Evolutionary conservation across 1,140 invertebrate species (phyloP), one percentile per base, ranked within the genome.

Genomic region (Drosophila oshimai): DNA sequence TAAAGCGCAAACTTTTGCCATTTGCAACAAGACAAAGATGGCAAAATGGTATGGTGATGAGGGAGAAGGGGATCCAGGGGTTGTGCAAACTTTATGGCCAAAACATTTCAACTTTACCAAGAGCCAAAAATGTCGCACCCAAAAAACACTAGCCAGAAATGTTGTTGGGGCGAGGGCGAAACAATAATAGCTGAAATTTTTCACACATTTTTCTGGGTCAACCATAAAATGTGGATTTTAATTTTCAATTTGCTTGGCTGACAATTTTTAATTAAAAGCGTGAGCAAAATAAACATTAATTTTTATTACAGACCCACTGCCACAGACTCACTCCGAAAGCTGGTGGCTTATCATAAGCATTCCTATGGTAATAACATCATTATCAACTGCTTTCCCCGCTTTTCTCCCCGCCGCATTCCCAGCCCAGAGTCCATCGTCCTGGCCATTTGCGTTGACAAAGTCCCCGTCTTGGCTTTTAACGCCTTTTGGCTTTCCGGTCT

Each of bases 291-390:
- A 81, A 87, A 87, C 81, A 86, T 77, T 76, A 87, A 87, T 81
- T 81, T 87, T 76, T 86, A 80, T 86, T 67, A 80, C 68, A 33
- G 13, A 34, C 72, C 39, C 36, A 28, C 47, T 10, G 9, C 5
- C 18, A 12, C 24, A 20, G 7, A 7, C 45, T 20, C 5, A 9
- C 31, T 28, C 31, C 34, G 22, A 54, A 55, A 31, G 67, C 13
- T 45, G 67, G 51, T 62, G 77, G 77, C 78, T 62, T 53, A 62
- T 74, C 71, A 81, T 74, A 53, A 65, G 68, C 64, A 86, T 86
- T 86, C 78, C 71, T 68, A 75, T 86, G 80, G 73, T 86, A 86
- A 86, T 86, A 86, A 87, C 81, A 86, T 77, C 76, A 87, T 86
- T 86, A 87, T 86, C 72, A 74, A 65, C 50, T 39, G 62, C 15